Conservation (phyloP, 2,113 vertebrate genomes). For the Dicentrarchus labrax region DNA sequence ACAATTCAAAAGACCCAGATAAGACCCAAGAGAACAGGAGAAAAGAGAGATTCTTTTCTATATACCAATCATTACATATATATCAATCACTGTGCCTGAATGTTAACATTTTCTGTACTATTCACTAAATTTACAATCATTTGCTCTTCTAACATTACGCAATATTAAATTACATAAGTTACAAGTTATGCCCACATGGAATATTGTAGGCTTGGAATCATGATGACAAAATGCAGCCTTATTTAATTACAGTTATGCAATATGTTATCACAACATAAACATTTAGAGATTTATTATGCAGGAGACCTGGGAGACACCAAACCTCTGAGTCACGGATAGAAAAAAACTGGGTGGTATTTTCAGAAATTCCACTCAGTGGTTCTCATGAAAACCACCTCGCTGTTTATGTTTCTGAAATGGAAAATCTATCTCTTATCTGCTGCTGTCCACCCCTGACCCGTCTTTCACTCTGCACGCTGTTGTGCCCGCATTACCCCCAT, state of each 20-base stretch:
- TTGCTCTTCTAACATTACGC: neutral
- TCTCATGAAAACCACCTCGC: slow-evolving; percentile 51
- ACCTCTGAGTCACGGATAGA: slow-evolving; percentile 45
- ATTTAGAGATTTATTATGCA: slow-evolving; percentile 23
- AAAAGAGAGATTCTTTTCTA: no score
- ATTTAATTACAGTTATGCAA: slow-evolving; percentile 32
- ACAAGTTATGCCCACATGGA: neutral
- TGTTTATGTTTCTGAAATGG: slow-evolving; percentile 72
- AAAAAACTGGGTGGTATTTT: slow-evolving; percentile 34
- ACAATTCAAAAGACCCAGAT: no score
- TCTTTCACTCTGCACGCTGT: neutral
- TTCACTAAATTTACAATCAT: neutral
- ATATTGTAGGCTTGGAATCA: slow-evolving; percentile 6
- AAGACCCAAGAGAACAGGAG: no score
- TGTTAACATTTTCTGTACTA: no score
- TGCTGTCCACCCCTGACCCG: slow-evolving; percentile 24
- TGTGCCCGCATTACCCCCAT: neutral
- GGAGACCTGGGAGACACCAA: slow-evolving; percentile 36
- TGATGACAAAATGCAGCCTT: slow-evolving; percentile 5
- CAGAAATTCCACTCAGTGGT: slow-evolving; percentile 61
- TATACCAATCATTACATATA: no score
- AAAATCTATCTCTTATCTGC: slow-evolving; percentile 64
- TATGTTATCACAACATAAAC: slow-evolving; percentile 38
- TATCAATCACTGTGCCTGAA: no score
- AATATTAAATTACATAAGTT: slow-evolving; percentile 8